Evolutionary conservation across 2,888 invertebrate species (phyloP), one percentile per base, ranked within the genome.

Genomic region (Coleophora deauratella): DNA sequence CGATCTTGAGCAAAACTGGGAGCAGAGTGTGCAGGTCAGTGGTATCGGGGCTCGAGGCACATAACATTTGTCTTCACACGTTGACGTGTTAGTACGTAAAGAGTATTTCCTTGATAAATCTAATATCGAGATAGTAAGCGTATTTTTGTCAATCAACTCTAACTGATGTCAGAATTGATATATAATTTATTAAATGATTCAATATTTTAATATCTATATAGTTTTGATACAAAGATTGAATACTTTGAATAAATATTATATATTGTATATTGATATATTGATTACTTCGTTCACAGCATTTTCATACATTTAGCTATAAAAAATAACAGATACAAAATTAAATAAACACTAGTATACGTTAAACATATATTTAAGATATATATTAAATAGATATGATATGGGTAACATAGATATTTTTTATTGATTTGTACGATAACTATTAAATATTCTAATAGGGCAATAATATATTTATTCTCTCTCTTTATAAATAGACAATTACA

Each of bases 91-190:
- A 55, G 66, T 52, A 65, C 71, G 73, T 75, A 81, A 42, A 65
- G 74, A 75, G 69, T 74, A 68, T 74, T 70, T 66, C 62, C 64
- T 71, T 65, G 66, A 70, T 64, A 76, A n/a, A 59, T 70, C 74
- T 81, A 78, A 68, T 66, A 80, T 74, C 72, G 66, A 78, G 76
- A 76, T 84, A 84, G 77, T 84, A 84, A 84, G 84, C 84, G 84
- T 84, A 84, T 76, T 74, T 73, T 70, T 59, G 54, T 60, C 65
- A 62, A 72, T 68, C 70, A 58, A 66, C 21, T 68, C 58, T 73
- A 63, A 67, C 72, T 66, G 50, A 38, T 55, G 62, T 72, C 59
- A 63, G 70, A 69, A 68, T 61, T 56, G 58, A 63, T 65, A 54
- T 52, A 57, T 66, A 59, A 53, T 51, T 49, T 45, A 21, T 4